Evolutionary conservation across 2,797 vertebrate genomes (phyloP).

Genomic region (Kryptopterus vitreolus): DNA sequence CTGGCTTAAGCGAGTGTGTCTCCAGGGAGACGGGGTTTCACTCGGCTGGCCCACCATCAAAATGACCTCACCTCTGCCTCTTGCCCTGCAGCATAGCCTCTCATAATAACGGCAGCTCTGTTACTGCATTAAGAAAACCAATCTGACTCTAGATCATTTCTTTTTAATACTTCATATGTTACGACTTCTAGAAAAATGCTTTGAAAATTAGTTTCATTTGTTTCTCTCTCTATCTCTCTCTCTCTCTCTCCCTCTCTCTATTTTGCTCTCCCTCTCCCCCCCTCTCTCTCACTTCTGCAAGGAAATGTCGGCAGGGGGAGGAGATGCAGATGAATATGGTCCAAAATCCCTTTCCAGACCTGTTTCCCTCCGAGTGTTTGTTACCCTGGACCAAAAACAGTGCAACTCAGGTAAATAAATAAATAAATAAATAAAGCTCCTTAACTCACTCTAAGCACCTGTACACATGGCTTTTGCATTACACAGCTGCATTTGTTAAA

Average conservation of each 20-base stretch:
- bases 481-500: neutral
- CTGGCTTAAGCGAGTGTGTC: slow-evolving; percentile 41
- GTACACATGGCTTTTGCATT: neutral
- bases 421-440: slow-evolving; percentile 52
- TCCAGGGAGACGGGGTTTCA: slow-evolving; percentile 49
- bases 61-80: slow-evolving; percentile 56
- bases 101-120: slow-evolving; percentile 21
- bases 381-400: slow-evolving; percentile 86
- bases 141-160: neutral
- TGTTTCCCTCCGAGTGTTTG: slow-evolving; percentile 82
- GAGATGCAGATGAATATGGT: slow-evolving; percentile 74
- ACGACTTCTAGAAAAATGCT: neutral
- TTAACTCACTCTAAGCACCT: slow-evolving; percentile 10
- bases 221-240: no score
- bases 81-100: slow-evolving; percentile 39
- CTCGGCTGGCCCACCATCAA: slow-evolving; percentile 49
- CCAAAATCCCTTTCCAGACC: slow-evolving; percentile 86
- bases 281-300: slow-evolving; percentile 49
- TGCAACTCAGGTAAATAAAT: slow-evolving; percentile 81
- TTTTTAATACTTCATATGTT: slow-evolving; percentile 20
- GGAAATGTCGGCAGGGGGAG: slow-evolving; percentile 72
- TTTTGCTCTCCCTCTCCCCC: slow-evolving; percentile 33
- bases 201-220: neutral
- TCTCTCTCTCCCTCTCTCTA: slow-evolving; percentile 23
- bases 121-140: slow-evolving; percentile 19